These are phyloP conservation scores for Lipophrys pholis DNA, from an alignment of 2,113 vertebrate genomes.

Conservation along the genomic window DNA sequence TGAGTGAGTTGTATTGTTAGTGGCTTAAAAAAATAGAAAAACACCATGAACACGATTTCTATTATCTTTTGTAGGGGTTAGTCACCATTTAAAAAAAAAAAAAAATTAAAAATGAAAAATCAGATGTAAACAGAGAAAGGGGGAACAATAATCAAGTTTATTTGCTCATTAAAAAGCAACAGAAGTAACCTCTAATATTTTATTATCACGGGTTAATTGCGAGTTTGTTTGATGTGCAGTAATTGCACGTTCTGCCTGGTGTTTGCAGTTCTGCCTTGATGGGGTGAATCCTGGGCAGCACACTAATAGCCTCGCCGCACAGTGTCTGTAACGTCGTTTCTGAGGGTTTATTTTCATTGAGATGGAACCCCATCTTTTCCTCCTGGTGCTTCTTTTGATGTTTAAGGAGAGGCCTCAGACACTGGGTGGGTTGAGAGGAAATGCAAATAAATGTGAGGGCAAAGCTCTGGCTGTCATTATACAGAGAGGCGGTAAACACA, in stretches of 20 bases:
- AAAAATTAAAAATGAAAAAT: neutral
- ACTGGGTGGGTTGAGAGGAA: conserved; percentile 73
- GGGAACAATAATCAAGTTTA: conserved; percentile 26
- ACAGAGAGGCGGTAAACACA: conserved; percentile 72
- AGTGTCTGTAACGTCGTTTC: conserved; percentile 69
- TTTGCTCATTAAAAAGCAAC: conserved; percentile 15
- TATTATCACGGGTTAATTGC: conserved; percentile 47
- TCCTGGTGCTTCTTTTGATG: conserved; percentile 73
- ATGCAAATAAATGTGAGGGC: conserved; percentile 80
- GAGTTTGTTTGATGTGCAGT: conserved; percentile 47
- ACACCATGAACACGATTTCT: neutral
- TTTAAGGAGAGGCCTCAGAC: conserved; percentile 74
- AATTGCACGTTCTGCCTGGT: conserved; percentile 43
- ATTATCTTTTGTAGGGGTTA: no score
- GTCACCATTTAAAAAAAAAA: no score
- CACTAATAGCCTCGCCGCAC: conserved; percentile 65
- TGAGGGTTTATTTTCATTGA: conserved; percentile 80
- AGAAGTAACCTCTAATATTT: conserved; percentile 19
- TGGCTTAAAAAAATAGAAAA: neutral
- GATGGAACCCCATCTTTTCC: conserved; percentile 68
- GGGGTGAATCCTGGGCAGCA: conserved; percentile 47
- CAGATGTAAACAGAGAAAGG: conserved; percentile 7
- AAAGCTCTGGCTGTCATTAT: conserved; percentile 80
- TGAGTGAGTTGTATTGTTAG: neutral
- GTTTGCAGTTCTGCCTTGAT: conserved; percentile 36